These are phyloP conservation scores for Drosophila eohydei DNA, from an alignment of 2,888 invertebrate genomes.

Conservation along the genomic window DNA sequence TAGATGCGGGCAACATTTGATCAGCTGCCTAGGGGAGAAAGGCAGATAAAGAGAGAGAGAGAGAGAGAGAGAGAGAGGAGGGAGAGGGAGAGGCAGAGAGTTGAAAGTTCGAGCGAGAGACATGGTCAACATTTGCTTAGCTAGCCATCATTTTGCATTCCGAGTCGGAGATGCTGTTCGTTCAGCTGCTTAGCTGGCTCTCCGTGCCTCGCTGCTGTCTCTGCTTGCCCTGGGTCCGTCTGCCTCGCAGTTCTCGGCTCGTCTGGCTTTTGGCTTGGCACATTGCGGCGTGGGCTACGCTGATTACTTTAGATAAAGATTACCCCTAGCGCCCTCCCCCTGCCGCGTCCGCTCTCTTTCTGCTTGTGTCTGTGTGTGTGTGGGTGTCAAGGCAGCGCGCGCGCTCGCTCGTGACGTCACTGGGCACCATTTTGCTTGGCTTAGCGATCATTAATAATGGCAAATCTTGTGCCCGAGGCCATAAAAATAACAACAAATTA, in stretches of 20 bases:
- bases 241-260: not conserved
- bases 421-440: slow-evolving; percentile 42
- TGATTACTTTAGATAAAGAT: slow-evolving; percentile 63
- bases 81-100: not conserved
- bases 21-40: not conserved
- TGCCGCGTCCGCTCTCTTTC: not conserved
- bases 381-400: slow-evolving; percentile 35
- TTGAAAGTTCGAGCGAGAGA: not conserved
- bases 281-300: slow-evolving; percentile 56
- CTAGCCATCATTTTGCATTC: slow-evolving; percentile 42
- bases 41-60: not conserved
- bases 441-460: slow-evolving; percentile 65
- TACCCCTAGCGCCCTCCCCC: not conserved
- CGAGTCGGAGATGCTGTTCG: slow-evolving; percentile 36
- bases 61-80: not conserved
- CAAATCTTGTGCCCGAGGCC: slow-evolving; percentile 45
- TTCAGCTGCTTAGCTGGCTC: not conserved
- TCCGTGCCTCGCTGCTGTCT: not conserved
- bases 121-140: slow-evolving; percentile 23
- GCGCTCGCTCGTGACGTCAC: slow-evolving; percentile 58
- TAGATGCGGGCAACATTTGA: not conserved
- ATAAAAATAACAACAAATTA: slow-evolving; percentile 31
- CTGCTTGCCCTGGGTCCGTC: not conserved
- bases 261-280: slow-evolving; percentile 6
- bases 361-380: not conserved